Evolutionary conservation across 2,888 invertebrate genomes (phyloP).

Genomic region (Cryptosula pallasiana): DNA sequence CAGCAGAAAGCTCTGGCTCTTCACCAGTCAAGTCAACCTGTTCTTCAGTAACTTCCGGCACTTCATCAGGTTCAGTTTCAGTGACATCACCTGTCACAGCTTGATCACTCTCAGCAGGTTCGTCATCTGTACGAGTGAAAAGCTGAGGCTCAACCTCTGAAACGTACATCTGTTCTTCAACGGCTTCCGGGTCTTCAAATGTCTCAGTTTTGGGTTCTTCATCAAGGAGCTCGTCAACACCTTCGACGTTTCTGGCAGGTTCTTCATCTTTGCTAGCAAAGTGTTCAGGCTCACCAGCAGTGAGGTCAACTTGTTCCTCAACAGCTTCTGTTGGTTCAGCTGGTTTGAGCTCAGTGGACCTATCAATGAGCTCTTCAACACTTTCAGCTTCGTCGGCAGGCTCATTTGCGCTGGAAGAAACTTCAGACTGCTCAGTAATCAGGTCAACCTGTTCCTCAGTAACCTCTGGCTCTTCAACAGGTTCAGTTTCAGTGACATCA

Average conservation of each 20-base stretch:
- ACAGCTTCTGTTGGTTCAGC: background rate
- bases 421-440: background rate
- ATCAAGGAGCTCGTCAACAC: background rate
- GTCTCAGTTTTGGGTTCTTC: background rate
- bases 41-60: background rate
- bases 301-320: background rate
- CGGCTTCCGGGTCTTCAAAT: background rate
- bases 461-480: background rate
- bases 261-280: background rate
- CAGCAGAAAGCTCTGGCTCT: background rate
- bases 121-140: background rate
- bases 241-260: background rate
- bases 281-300: background rate
- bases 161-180: background rate
- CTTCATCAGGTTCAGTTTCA: background rate
- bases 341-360: background rate
- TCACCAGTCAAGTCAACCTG: background rate
- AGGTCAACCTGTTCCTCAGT: background rate
- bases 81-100: background rate
- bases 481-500: background rate
- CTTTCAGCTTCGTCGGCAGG: background rate
- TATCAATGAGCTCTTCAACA: background rate
- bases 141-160: background rate
- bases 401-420: background rate
- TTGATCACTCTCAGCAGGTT: background rate